These are phyloP conservation scores for Actinernus sp. DNA, from an alignment of 92 coral and sea anemone species.

Conservation along the genomic window DNA sequence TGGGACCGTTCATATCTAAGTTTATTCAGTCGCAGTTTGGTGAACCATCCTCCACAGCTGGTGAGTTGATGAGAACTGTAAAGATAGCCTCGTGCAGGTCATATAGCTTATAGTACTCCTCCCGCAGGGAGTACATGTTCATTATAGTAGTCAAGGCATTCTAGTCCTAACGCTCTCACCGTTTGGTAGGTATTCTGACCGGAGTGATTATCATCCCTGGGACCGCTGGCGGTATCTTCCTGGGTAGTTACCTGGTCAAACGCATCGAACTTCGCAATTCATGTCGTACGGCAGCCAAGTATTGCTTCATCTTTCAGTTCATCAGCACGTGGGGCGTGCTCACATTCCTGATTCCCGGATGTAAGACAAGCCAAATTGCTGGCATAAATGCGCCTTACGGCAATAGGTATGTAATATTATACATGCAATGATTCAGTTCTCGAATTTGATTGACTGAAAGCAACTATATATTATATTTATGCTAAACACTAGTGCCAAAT, in stretches of 20 bases:
- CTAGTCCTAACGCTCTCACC: background rate
- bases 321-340: slow-evolving; percentile 95
- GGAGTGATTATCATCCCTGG: slow-evolving; percentile 97
- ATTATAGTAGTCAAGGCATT: no score
- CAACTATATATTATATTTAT: no score
- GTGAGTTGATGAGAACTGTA: no score
- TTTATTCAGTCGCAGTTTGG: slow-evolving; percentile 98
- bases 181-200: slow-evolving; percentile 76
- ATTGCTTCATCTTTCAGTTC: slow-evolving; percentile 92
- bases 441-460: no score
- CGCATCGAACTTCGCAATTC: slow-evolving; percentile 84
- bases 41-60: slow-evolving; percentile 91
- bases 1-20: slow-evolving; percentile 99
- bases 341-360: slow-evolving; percentile 97
- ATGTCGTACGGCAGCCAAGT: slow-evolving; percentile 93
- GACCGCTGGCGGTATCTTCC: slow-evolving; percentile 99
- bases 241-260: slow-evolving; percentile 96
- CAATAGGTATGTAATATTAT: slow-evolving; percentile 70
- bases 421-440: no score
- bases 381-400: slow-evolving; percentile 81
- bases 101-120: no score
- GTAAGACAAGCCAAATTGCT: slow-evolving; percentile 91
- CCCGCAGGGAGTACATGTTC: no score
- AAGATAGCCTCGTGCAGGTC: no score
- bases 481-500: no score